Evolutionary conservation across 2,113 vertebrate genomes (phyloP), one percentile per base, ranked within the genome.

Genomic region (Polypterus bichir): DNA sequence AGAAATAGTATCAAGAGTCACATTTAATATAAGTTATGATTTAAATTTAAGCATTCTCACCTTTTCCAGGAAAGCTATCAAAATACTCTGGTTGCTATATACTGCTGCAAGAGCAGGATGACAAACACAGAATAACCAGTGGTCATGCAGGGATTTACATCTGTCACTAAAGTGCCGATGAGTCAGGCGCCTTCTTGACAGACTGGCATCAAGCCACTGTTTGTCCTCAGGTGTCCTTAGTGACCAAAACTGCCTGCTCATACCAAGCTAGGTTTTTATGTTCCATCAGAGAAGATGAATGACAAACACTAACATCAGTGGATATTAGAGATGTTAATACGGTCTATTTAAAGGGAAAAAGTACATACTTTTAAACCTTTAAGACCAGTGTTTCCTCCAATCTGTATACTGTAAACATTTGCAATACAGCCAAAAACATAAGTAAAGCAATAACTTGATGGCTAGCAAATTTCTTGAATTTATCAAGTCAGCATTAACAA

Each of bases 151-250:
- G 56, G 67, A 48, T 71, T 54, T 74, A 48, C 49, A 68, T 67
- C 64, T 48, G 67, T 68, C 59, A 57, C 68, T 45, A 5, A 59
- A 0, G 57, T 44, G 6, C 59, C 64, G 70, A 74, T 65, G 63
- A 62, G 60, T 74, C 62, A 71, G 77, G 68, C 56, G 68, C 69
- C 77, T 70, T 1, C 46, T 61, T 6, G 71, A 73, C 71, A 70
- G 63, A 46, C 70, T 73, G 70, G 77, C 74, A 69, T 59, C 65
- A 54, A 65, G 70, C 62, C 65, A 68, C 62, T 65, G 68, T 76
- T 72, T 81, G 76, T 79, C 72, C 74, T 74, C 61, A 65, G 61
- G 66, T 72, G 66, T 70, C 77, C 74, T 62, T 66, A 59, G 69
- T 73, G 73, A 79, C 70, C 66, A 64, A 65, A 70, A 56, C 27